phyloP scores from a whole-genome alignment of 2,113 vertebrate genomes.

The Trachemys scripta region DNA sequence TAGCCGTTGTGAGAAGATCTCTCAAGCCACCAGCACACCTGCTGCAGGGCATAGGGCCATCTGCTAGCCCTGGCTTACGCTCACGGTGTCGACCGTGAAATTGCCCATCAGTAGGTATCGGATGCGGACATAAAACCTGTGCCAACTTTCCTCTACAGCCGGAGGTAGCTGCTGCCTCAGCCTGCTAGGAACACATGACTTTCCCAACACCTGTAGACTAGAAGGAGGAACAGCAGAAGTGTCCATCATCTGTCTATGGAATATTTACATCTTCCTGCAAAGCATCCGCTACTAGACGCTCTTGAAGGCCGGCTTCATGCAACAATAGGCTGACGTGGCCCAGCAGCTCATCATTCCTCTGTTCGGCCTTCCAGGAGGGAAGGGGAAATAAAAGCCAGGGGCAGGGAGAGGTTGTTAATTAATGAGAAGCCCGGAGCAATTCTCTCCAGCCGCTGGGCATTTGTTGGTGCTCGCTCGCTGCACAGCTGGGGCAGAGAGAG shows the following conservation, averaged over 20 bases:
- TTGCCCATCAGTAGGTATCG: accelerated
- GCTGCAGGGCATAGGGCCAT: not conserved
- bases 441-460: not conserved
- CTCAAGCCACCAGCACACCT: not conserved
- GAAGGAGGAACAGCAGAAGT: not conserved
- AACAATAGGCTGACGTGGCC: not conserved
- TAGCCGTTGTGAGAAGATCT: not conserved
- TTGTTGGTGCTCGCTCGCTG: not conserved
- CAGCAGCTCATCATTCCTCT: no score
- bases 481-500: not conserved
- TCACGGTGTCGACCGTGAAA: not conserved
- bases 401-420: not conserved
- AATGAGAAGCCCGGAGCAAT: not conserved
- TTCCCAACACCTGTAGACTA: not conserved
- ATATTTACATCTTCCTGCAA: not conserved
- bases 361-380: not conserved
- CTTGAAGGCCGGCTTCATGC: not conserved
- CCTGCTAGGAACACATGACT: not conserved
- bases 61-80: not conserved
- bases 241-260: accelerated
- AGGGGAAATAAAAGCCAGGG: not conserved
- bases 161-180: not conserved
- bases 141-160: not conserved
- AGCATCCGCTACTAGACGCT: not conserved
- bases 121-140: not conserved